Conservation (phyloP, 2,888 invertebrate species). For the Aspidiotus rigidus region DNA sequence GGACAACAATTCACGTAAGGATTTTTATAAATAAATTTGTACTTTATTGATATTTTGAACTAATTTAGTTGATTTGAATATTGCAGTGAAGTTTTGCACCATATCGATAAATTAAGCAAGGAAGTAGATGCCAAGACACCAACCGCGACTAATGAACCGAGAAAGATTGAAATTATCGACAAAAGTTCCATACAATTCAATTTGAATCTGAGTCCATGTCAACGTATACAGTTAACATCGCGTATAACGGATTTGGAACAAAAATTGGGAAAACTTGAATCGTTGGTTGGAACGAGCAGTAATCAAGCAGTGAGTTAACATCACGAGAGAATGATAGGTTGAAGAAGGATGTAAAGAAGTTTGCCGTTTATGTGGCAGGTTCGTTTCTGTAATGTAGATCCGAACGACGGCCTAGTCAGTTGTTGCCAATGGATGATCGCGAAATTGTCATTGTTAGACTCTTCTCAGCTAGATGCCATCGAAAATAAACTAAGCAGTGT, state of each 20-base stretch:
- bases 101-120: constrained; percentile 13
- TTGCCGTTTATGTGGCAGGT: constrained; percentile 13
- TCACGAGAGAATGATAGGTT: not conserved
- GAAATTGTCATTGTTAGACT: constrained; percentile 69
- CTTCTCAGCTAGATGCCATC: constrained; percentile 69
- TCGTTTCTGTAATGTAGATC: constrained; percentile 23
- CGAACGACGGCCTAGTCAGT: constrained; percentile 16
- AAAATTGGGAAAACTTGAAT: constrained; percentile 73
- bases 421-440: constrained; percentile 58
- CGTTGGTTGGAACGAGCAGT: constrained; percentile 68
- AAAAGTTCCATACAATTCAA: constrained; percentile 30
- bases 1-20: constrained; percentile 14
- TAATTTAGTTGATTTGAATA: not conserved
- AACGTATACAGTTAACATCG: constrained; percentile 59
- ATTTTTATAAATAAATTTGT: no score
- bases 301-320: constrained; percentile 1
- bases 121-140: constrained; percentile 6
- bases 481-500: constrained; percentile 70
- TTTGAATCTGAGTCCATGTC: constrained; percentile 48
- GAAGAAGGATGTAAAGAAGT: not conserved
- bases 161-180: constrained; percentile 24
- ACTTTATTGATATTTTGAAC: no score
- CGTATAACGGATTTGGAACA: constrained; percentile 76
- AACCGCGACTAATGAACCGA: constrained; percentile 32
- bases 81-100: constrained; percentile 15